Base-by-base conservation (phyloP, 2,797 vertebrate genomes). In the Manis pentadactyla region DNA sequence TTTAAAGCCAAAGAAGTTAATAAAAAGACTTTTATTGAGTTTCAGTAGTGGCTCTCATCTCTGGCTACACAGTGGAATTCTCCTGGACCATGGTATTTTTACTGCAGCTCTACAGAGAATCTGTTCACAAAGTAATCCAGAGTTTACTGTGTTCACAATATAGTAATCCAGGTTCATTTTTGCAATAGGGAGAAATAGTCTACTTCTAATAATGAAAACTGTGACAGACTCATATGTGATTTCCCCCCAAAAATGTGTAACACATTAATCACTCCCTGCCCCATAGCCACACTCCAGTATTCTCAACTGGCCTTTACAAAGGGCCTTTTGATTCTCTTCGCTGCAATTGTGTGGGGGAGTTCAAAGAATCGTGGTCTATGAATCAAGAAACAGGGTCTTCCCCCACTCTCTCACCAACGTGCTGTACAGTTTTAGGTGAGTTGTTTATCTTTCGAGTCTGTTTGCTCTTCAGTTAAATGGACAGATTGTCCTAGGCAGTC, bases 121-220 rank as follows among this genome's bases (percentile, higher is more conserved):
- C 55, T 89, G 17, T 9, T 71, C 9, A 51, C 42, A 46, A 46
- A 12, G 3, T 46, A 23, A 18, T 42, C 49, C 71, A 13, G 21
- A 1, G 1, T 77, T 29, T 39, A 17, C 34, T 46, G 18, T 1
- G 17, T 46, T 46, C 46, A 46, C 46, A 46, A 11, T 46, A 46
- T 11, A 46, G 46, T 46, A 46, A 46, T 46, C 53, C 75, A 12
- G 23, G n/a, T 59, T 87, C 11, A n/a, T 73, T 74, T 96, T 93
- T 90, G 21, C 66, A 75, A 34, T 4, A 75, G 27, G 17, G 75
- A 94, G 86, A 95, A 49, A 31, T 57, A 89, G n/a, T 75, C 39
- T 42, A 29, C 18, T 90, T 74, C 23, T 25, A 57, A 87, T 68
- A 82, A 75, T 86, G 71, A 95, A 96, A 92, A 90, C 23, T 61